These are phyloP conservation scores for Dendronephthya gigantea DNA, from an alignment of 64 coral and sea anemone species.

Conservation along the genomic window DNA sequence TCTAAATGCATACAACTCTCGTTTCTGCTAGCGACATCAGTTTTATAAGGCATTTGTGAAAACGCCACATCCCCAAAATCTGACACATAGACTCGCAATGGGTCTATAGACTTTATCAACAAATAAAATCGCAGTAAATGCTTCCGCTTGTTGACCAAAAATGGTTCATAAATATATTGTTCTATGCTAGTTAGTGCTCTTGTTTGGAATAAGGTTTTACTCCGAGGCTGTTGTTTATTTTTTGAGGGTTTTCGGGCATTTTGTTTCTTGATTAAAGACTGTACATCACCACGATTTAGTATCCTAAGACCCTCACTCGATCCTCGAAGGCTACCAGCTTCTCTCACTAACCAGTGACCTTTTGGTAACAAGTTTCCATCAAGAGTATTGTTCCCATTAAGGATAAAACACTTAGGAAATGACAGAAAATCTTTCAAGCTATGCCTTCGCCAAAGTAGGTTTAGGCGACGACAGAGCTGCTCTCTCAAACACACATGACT, in stretches of 20 bases:
- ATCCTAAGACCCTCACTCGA: background rate
- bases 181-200: background rate
- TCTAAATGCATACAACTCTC: background rate
- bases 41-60: background rate
- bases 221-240: background rate
- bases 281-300: background rate
- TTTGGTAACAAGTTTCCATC: background rate
- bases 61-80: background rate
- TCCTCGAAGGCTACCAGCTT: background rate
- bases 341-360: background rate
- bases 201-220: background rate
- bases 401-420: background rate
- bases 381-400: background rate
- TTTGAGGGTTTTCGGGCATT: background rate
- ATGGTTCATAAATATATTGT: conserved; percentile 12
- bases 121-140: background rate
- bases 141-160: background rate
- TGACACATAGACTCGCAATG: background rate
- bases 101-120: background rate
- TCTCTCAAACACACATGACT: background rate
- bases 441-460: background rate
- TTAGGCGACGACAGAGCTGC: background rate
- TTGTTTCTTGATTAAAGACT: background rate
- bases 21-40: background rate
- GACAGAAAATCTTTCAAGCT: background rate